A percentile compares a stretch with the other conserved stretches of the same genome.
Evolutionary conservation across 2,797 vertebrate genomes (phyloP).

Genomic region (Scarus forsteni): DNA sequence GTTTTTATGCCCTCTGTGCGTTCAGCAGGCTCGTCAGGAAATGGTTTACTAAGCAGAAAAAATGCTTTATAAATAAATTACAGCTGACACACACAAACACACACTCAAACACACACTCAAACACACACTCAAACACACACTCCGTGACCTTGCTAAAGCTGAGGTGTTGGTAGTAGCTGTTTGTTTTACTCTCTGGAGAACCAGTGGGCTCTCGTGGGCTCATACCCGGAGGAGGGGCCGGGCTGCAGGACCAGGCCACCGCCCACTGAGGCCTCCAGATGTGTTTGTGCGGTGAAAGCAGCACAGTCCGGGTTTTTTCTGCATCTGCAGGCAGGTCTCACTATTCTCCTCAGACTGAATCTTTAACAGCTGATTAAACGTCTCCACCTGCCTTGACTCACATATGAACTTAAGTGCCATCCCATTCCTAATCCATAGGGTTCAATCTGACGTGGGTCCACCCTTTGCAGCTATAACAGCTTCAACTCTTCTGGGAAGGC

Average conservation of each 20-base stretch:
- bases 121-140: conserved; percentile 9
- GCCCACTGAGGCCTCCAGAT: not conserved
- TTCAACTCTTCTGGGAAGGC: no score
- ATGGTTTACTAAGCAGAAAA: conserved; percentile 47
- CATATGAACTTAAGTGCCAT: no score
- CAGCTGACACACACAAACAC: conserved; percentile 18
- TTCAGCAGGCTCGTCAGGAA: conserved; percentile 27
- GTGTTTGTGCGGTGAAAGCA: conserved; percentile 6
- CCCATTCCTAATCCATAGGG: no score
- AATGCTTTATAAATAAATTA: conserved; percentile 40
- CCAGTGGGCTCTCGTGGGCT: conserved; percentile 1
- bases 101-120: not conserved
- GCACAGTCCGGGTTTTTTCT: no score
- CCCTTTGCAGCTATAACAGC: no score
- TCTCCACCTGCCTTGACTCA: no score
- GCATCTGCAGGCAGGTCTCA: no score
- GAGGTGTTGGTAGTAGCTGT: conserved; percentile 3
- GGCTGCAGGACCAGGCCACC: conserved; percentile 2
- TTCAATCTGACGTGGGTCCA: no score
- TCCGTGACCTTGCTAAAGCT: conserved; percentile 28
- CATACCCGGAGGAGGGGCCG: conserved; percentile 20
- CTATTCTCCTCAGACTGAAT: no score
- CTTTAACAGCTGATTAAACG: no score
- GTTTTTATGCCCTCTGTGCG: conserved; percentile 30
- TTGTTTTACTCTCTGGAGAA: conserved; percentile 19